Conservation (phyloP, 2,797 vertebrate species). For the Jordanella pulchra region DNA sequence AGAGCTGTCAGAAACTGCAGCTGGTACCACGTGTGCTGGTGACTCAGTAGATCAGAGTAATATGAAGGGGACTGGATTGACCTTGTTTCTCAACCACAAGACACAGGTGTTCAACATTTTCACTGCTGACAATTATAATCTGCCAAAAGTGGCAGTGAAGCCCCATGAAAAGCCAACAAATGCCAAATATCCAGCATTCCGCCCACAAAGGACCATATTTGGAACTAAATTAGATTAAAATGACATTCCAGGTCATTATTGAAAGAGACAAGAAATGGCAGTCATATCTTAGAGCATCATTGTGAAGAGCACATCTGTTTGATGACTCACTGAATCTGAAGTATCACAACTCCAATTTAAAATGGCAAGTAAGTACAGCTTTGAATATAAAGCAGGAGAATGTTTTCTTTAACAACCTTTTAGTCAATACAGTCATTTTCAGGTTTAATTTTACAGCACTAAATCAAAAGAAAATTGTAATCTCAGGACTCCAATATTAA, state of each 20-base stretch:
- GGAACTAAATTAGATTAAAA: conserved; percentile 20
- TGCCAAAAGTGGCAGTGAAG: conserved; percentile 46
- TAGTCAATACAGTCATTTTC: conserved; percentile 3
- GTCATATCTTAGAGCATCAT: conserved; percentile 27
- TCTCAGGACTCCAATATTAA: too few species aligned
- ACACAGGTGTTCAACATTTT: conserved; percentile 44
- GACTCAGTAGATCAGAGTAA: conserved; percentile 48
- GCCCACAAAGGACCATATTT: conserved; percentile 34
- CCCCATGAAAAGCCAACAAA: conserved; percentile 30
- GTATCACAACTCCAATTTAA: conserved; percentile 27
- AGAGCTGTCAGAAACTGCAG: conserved; percentile 36
- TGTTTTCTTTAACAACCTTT: conserved; percentile 9
- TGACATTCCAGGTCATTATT: conserved; percentile 21
- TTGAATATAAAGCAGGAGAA: not conserved
- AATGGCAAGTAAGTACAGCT: conserved; percentile 9
- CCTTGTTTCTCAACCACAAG: conserved; percentile 51
- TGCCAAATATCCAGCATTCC: conserved; percentile 40
- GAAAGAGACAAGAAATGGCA: conserved; percentile 38
- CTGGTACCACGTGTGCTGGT: conserved; percentile 10
- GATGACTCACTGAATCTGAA: conserved; percentile 44
- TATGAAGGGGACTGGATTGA: conserved; percentile 34
- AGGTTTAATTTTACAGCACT: not conserved
- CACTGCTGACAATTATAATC: conserved; percentile 57
- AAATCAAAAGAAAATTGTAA: not conserved
- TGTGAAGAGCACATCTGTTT: conserved; percentile 31